phyloP scores from a whole-genome alignment of 2,113 vertebrate species.

The Taurulus bubalis region DNA sequence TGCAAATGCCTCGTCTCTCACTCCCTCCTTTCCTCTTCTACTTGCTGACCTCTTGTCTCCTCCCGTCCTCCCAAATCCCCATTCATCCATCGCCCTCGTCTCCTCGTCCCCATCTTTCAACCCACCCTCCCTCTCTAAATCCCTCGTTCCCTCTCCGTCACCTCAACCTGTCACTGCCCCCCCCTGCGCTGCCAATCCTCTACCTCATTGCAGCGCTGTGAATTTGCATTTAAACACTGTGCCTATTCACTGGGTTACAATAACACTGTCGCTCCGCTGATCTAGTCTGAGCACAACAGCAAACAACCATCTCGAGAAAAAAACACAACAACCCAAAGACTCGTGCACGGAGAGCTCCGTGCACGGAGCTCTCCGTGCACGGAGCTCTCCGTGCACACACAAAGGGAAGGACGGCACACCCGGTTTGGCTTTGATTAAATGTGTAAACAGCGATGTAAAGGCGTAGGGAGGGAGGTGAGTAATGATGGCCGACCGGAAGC shows the following conservation, averaged over 20 bases:
- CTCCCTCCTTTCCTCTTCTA: slow-evolving; percentile 38
- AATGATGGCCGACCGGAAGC: slow-evolving; percentile 51
- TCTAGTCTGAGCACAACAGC: slow-evolving; percentile 73
- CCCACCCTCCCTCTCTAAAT: slow-evolving; percentile 44
- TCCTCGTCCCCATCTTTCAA: slow-evolving; percentile 43
- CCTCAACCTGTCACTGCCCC: slow-evolving; percentile 58
- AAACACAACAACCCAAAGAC: slow-evolving; percentile 26
- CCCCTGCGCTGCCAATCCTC: slow-evolving; percentile 53
- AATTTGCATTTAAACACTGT: slow-evolving; percentile 76
- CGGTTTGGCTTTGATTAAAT: slow-evolving; percentile 56
- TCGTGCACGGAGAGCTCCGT: too few relatives aligned
- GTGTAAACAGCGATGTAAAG: slow-evolving; percentile 69
- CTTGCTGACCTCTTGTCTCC: slow-evolving; percentile 56
- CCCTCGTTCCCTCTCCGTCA: slow-evolving; percentile 58
- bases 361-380: too few relatives aligned
- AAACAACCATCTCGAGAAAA: slow-evolving; percentile 54
- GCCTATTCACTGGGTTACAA: slow-evolving; percentile 67
- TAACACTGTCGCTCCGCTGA: slow-evolving; percentile 59
- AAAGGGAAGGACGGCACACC: not conserved
- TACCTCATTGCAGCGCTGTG: slow-evolving; percentile 44
- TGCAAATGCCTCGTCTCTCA: slow-evolving; percentile 7
- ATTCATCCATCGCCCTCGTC: slow-evolving; percentile 38
- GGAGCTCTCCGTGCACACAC: slow-evolving; percentile 25
- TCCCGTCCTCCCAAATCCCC: slow-evolving; percentile 39
- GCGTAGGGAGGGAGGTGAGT: slow-evolving; percentile 45